Evolutionary conservation across 2,797 vertebrate species (phyloP).

Genomic region (Falco cherrug): DNA sequence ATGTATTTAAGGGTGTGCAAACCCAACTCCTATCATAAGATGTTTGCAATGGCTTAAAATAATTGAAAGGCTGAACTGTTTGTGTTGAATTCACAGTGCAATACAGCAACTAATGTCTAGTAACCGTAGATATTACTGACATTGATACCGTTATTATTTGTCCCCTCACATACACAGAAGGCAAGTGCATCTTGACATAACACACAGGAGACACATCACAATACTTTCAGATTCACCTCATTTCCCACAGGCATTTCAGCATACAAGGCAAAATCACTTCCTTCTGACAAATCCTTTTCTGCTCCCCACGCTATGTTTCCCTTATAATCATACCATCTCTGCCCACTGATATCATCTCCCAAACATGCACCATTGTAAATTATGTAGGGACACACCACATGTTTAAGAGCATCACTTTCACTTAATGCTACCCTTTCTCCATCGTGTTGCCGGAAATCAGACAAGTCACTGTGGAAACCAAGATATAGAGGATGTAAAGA

Average conservation of each 20-base stretch:
- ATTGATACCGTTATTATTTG: not conserved
- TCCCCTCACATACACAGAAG: not conserved
- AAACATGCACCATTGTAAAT: not conserved
- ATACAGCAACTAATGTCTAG: not conserved
- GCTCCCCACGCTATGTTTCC: not conserved
- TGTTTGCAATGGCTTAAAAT: not conserved
- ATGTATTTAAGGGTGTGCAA: not conserved
- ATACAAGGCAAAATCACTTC: not conserved
- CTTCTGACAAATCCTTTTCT: not conserved
- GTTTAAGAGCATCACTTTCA: not conserved
- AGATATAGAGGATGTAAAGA: not conserved
- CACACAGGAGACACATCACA: not conserved
- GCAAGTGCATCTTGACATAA: not conserved
- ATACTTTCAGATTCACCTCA: not conserved
- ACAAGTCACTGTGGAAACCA: not conserved
- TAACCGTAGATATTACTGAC: not conserved
- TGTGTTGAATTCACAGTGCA: not conserved
- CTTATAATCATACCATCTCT: not conserved
- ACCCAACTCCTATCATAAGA: not conserved
- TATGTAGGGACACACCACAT: not conserved
- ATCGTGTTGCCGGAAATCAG: not conserved
- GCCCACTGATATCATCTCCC: not conserved
- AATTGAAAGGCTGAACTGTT: not conserved
- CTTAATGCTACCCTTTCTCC: not conserved
- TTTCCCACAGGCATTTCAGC: not conserved